Percentiles rank a stretch among this genome's conserved stretches.
These are phyloP conservation scores for Diabrotica undecimpunctata DNA, from an alignment of 1,140 invertebrate species.

Conservation along the genomic window DNA sequence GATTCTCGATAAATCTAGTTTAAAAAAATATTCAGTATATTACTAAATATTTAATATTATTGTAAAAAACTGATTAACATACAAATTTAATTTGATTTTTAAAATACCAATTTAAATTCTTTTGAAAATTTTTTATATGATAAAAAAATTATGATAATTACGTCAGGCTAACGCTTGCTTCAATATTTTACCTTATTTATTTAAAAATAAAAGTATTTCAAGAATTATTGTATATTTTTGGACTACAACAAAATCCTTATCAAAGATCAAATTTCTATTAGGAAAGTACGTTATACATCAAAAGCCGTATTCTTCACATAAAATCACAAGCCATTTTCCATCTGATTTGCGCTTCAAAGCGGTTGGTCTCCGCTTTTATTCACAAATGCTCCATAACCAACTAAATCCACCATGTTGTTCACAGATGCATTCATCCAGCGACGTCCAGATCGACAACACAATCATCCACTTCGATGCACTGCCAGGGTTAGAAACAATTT, in stretches of 20 bases:
- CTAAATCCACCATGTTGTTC: constrained; percentile 15
- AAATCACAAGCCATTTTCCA: not conserved
- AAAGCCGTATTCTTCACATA: not conserved
- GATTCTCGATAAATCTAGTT: too few species aligned
- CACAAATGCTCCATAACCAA: not conserved
- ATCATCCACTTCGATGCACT: constrained; percentile 38
- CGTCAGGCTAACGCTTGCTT: too few species aligned
- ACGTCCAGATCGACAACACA: constrained; percentile 31
- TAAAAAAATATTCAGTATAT: too few species aligned
- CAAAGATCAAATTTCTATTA: not conserved
- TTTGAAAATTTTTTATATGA: too few species aligned
- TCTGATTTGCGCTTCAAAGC: not conserved
- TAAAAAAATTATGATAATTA: too few species aligned
- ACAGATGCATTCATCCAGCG: constrained; percentile 26
- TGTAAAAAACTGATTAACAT: too few species aligned
- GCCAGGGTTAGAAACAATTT: constrained; percentile 45
- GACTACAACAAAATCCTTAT: not conserved
- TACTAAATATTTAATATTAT: too few species aligned
- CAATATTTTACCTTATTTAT: too few species aligned
- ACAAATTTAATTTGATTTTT: too few species aligned
- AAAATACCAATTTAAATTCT: too few species aligned
- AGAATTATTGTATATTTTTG: too few species aligned
- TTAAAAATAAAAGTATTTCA: too few species aligned
- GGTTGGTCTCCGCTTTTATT: not conserved
- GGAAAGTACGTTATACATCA: not conserved